These are phyloP conservation scores for Blera fallax DNA, from an alignment of 2,888 invertebrate species.

Conservation along the genomic window DNA sequence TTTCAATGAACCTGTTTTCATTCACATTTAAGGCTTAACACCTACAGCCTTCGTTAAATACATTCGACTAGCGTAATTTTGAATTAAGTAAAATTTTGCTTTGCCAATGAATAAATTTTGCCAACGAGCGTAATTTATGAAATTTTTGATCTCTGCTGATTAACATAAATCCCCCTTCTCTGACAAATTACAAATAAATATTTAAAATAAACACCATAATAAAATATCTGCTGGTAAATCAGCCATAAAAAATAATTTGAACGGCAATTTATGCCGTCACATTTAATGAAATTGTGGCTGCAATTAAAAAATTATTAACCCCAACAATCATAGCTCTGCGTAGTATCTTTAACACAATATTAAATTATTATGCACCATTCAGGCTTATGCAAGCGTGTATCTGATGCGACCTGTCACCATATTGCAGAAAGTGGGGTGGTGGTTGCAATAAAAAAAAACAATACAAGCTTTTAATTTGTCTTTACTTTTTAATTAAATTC, in stretches of 20 bases:
- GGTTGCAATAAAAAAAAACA: neutral
- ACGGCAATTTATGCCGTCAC: neutral
- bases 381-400: neutral
- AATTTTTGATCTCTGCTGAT: neutral
- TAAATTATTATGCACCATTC: neutral
- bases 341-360: conserved; percentile 7
- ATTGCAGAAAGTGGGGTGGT: neutral
- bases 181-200: neutral
- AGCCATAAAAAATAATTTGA: conserved; percentile 36
- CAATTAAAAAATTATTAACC: conserved; percentile 56
- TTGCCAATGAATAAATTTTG: neutral
- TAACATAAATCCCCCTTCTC: neutral
- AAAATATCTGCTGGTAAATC: conserved; percentile 15
- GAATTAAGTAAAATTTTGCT: too few species aligned
- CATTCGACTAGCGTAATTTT: too few species aligned
- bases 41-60: too few species aligned
- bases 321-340: conserved; percentile 22
- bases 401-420: conserved; percentile 41
- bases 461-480: neutral
- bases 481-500: conserved; percentile 44
- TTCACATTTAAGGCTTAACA: too few species aligned
- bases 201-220: neutral
- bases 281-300: conserved; percentile 43
- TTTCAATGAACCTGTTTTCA: too few species aligned
- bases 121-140: neutral